phyloP scores from a whole-genome alignment of 2,888 invertebrate genomes.

The Xestia sexstrigata region DNA sequence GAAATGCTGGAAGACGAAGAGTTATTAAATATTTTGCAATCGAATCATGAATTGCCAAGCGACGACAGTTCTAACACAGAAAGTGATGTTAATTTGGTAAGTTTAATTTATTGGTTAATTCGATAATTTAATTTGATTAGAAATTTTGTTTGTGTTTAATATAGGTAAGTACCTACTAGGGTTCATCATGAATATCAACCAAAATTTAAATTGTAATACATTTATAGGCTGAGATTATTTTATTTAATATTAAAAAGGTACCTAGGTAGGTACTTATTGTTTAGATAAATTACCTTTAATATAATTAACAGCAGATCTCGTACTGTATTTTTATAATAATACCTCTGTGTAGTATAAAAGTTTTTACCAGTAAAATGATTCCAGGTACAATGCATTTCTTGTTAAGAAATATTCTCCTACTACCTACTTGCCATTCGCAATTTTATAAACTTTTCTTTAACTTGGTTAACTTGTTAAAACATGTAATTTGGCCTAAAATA shows the following conservation, averaged over 20 bases:
- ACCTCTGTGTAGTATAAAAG: not conserved
- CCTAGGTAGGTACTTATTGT: not conserved
- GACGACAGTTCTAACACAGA: conserved; percentile 26
- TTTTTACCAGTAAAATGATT: not conserved
- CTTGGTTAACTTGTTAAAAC: not conserved
- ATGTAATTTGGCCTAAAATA: conserved; percentile 3
- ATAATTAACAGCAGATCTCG: conserved; percentile 3
- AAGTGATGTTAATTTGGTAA: conserved; percentile 21
- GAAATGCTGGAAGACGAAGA: conserved; percentile 4
- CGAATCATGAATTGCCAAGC: conserved; percentile 20
- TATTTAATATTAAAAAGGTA: no score
- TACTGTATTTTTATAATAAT: not conserved
- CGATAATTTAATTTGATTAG: conserved; percentile 9
- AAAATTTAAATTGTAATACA: no score
- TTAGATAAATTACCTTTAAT: no score
- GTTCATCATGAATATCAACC: no score
- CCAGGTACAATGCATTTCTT: not conserved
- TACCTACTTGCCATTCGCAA: not conserved
- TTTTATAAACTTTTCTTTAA: not conserved
- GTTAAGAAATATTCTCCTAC: not conserved
- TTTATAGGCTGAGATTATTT: no score
- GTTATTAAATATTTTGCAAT: conserved; percentile 23
- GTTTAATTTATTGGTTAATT: conserved; percentile 11
- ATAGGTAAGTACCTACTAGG: no score
- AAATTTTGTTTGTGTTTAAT: no score